Percentiles rank a stretch among this genome's conserved stretches.
phyloP scores from a whole-genome alignment of 2,888 invertebrate genomes.

The Xanthia icteritia region DNA sequence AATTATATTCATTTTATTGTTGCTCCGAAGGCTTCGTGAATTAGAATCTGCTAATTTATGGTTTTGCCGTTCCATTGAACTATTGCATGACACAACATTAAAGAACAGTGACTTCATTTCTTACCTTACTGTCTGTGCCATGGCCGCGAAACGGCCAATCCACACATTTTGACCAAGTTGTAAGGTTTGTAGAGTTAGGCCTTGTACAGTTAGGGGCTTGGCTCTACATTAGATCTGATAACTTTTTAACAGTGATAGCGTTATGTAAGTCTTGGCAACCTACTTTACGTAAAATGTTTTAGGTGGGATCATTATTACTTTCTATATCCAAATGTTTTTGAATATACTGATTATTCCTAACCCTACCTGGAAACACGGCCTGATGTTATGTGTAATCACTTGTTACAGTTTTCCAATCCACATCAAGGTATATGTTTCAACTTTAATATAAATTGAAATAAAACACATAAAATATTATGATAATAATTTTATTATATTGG shows the following conservation, averaged over 20 bases:
- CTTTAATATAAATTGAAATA: not conserved
- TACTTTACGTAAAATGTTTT: not conserved
- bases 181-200: not conserved
- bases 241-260: not conserved
- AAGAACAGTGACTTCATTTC: not conserved
- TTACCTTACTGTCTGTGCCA: not conserved
- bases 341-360: not conserved
- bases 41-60: not conserved
- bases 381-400: not conserved
- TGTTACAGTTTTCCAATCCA: not conserved
- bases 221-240: not conserved
- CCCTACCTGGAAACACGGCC: too few species aligned
- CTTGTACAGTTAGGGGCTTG: not conserved
- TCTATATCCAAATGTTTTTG: not conserved
- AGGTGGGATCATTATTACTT: not conserved
- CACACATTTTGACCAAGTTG: not conserved
- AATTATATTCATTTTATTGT: constrained; percentile 9
- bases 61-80: not conserved
- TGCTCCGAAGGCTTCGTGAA: not conserved
- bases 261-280: not conserved
- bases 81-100: not conserved
- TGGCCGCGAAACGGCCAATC: not conserved
- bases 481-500: constrained; percentile 58
- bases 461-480: constrained; percentile 35
- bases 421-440: too few species aligned